Evolutionary conservation across 2,113 vertebrate genomes (phyloP), one percentile per base, ranked within the genome.

Genomic region (Abramis brama): DNA sequence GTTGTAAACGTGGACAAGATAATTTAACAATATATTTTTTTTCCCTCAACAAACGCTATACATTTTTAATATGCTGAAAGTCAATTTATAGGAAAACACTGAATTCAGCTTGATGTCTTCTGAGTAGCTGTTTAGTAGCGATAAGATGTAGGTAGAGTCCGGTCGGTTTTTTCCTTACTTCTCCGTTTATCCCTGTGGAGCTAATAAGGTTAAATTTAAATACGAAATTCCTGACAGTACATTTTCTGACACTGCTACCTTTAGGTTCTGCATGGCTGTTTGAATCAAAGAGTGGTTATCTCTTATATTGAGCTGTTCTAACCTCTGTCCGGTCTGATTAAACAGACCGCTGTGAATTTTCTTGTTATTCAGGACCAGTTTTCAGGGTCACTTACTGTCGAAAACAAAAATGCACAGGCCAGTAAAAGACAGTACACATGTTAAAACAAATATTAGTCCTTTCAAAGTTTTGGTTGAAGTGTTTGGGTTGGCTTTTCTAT

Each of bases 281-380:
- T 95, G 96, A 95, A 96, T 97, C 96, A 97, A 97, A 97, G 95
- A 95, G 94, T 96, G 96, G 96, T 97, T 97, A 97, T 97, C 96
- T 90, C 94, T 94, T 92, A 94, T 97, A 98, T 98, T 97, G 97
- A 98, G 97, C 96, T 97, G 96, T 96, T 96, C 95, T 97, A 96
- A 97, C 96, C 96, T 96, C 96, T 98, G 97, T 97, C 97, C 95
- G 93, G 95, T 97, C 95, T 96, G 95, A 97, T 98, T 98, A 97
- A 95, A 95, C 90, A 91, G 45, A 94, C 94, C 94, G 94, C 95
- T 91, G 92, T 94, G 95, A 96, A 94, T 96, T 96, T 95, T 94
- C 96, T 94, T 94, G 93, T 96, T 97, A 96, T 96, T 97, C 95
- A 96, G 85, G 94, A 92, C 92, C 93, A 94, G 91, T 91, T 95